These are phyloP conservation scores for Notocelia uddmanniana DNA, from an alignment of 2,888 invertebrate genomes.

Conservation along the genomic window DNA sequence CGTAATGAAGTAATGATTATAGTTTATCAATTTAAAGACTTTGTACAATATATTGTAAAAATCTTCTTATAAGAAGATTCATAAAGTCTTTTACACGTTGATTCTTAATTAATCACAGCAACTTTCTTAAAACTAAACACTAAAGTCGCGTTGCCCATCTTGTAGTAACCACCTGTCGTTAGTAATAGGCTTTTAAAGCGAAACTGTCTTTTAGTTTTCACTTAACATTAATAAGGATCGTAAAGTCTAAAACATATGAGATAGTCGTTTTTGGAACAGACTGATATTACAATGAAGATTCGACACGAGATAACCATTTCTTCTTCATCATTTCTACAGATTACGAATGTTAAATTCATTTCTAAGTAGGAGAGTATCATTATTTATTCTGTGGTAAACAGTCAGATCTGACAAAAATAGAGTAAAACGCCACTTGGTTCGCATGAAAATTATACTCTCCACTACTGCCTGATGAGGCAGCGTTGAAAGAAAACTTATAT, in stretches of 20 bases:
- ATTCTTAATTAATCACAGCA: conserved; percentile 31
- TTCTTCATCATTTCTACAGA: not conserved
- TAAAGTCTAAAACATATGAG: not conserved
- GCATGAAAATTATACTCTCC: not conserved
- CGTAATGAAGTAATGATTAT: conserved; percentile 10
- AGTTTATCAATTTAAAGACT: not conserved
- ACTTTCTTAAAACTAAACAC: conserved; percentile 24
- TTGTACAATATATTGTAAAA: conserved; percentile 6
- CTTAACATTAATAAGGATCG: conserved; percentile 8
- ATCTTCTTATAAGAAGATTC: conserved; percentile 8
- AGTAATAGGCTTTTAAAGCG: conserved; percentile 33
- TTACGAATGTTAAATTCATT: not conserved
- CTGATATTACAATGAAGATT: conserved; percentile 10
- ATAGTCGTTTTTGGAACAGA: not conserved
- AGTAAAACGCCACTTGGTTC: not conserved
- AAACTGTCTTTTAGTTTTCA: conserved; percentile 31
- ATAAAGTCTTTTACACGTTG: conserved; percentile 12
- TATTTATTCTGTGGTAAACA: conserved; percentile 4
- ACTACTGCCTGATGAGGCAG: too few relatives aligned
- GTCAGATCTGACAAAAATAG: not conserved
- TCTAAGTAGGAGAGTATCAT: not conserved
- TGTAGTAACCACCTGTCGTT: conserved; percentile 9
- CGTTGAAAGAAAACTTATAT: too few relatives aligned
- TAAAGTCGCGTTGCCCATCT: not conserved
- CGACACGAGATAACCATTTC: conserved; percentile 16